Evolutionary conservation across 2,888 invertebrate species (phyloP), one percentile per base, ranked within the genome.

Genomic region (Athetis lepigone): DNA sequence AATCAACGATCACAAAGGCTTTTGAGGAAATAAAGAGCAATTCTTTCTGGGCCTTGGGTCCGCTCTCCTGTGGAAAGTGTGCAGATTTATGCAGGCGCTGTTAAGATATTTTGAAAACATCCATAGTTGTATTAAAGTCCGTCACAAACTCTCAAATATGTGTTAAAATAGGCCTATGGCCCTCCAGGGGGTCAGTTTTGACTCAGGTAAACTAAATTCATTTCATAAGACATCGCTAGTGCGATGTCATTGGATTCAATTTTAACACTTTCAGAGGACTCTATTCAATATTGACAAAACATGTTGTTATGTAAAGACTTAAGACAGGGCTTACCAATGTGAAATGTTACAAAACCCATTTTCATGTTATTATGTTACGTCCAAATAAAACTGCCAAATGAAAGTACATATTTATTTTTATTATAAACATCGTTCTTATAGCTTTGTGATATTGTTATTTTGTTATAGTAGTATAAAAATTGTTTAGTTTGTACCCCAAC

Each of bases 271-370:
- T n/a, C n/a, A n/a, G n/a, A n/a, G n/a, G n/a, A n/a, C n/a, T n/a
- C n/a, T n/a, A n/a, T n/a, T n/a, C n/a, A n/a, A n/a, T n/a, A n/a
- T n/a, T n/a, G n/a, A n/a, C n/a, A n/a, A 29, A 33, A 18, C 4
- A 29, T 2, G 13, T 1, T 2, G 11, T 2, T 25, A 36, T 2
- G 2, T 46, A 25, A 8, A 6, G 1, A 27, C 2, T 9, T 21
- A 68, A 16, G 18, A 9, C 21, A 27, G 43, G 4, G 2, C 75
- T 74, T 16, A 82, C 83, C 79, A 2, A 70, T 39, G 5, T 59
- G 25, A 33, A 75, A 43, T 16, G 43, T 63, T 19, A 51, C 19
- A 50, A 64, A 69, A 66, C 47, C 47, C 84, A 84, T 84, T 68
- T 74, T 56, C 43, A 54, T n/a, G n/a, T n/a, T n/a, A 68, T 59